Evolutionary conservation across 2,888 invertebrate species (phyloP).

Genomic region (Bombylius major): DNA sequence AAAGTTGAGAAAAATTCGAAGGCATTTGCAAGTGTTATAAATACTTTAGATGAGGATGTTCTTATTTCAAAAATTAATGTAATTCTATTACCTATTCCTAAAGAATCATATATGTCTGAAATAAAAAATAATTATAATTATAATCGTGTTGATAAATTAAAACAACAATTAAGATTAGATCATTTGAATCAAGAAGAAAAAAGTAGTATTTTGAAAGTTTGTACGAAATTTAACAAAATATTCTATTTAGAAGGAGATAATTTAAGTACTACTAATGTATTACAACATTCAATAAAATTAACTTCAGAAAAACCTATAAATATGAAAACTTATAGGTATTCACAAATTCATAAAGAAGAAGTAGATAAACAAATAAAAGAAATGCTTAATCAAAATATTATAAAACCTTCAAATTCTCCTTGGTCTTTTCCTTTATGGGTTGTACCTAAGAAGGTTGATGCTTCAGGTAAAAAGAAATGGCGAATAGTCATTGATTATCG

Average conservation of each 20-base stretch:
- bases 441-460: constrained; percentile 13
- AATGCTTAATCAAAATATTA: constrained; percentile 1
- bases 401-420: not conserved
- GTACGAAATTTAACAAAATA: constrained; percentile 5
- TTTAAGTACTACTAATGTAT: constrained; percentile 1
- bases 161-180: constrained; percentile 6
- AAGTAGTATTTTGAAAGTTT: constrained; percentile 1
- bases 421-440: constrained; percentile 15
- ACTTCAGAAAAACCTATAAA: constrained; percentile 2
- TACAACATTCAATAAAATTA: constrained; percentile 3
- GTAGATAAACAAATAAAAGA: not conserved
- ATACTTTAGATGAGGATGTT: not conserved
- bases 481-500: constrained; percentile 14
- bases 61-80: not conserved
- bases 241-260: constrained; percentile 5
- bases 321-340: constrained; percentile 6
- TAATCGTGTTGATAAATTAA: not conserved
- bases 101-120: not conserved
- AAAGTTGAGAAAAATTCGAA: not conserved
- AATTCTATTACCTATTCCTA: not conserved
- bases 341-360: constrained; percentile 8
- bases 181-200: constrained; percentile 18
- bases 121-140: not conserved
- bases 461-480: constrained; percentile 13
- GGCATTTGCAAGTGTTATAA: not conserved